Conservation (phyloP, 2,888 invertebrate genomes). For the Apodemia hepburni region DNA sequence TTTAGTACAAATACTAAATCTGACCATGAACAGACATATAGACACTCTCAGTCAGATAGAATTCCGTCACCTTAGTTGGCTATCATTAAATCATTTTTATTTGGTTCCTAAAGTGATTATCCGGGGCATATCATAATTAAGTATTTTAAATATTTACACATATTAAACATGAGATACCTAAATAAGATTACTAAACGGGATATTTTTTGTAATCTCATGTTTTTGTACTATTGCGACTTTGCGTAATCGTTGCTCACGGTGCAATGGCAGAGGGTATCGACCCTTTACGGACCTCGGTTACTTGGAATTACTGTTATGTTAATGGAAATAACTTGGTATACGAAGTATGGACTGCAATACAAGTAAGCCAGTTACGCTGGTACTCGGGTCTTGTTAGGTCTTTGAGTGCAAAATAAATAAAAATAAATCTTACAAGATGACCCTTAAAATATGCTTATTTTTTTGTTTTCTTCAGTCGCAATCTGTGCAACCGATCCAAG, state of each 20-base stretch:
- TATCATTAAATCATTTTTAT: too few relatives aligned
- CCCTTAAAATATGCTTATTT: constrained; percentile 26
- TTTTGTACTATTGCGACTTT: constrained; percentile 52
- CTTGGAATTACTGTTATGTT: constrained; percentile 76
- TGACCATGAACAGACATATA: too few relatives aligned
- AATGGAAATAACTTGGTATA: constrained; percentile 70
- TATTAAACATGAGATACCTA: background rate
- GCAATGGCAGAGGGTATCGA: constrained; percentile 71
- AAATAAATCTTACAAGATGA: constrained; percentile 25
- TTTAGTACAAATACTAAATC: too few relatives aligned
- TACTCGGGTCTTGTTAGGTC: constrained; percentile 49
- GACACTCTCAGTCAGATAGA: too few relatives aligned
- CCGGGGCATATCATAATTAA: too few relatives aligned
- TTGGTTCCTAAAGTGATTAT: too few relatives aligned
- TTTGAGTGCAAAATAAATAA: constrained; percentile 30
- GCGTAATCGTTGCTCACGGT: constrained; percentile 61
- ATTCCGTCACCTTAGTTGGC: too few relatives aligned
- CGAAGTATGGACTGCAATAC: constrained; percentile 43
- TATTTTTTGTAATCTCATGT: constrained; percentile 11
- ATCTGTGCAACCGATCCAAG: constrained; percentile 42
- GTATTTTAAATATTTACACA: background rate
- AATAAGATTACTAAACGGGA: background rate
- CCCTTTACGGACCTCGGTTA: constrained; percentile 60
- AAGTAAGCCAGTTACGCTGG: constrained; percentile 50
- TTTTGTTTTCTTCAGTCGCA: constrained; percentile 38